phyloP scores from a whole-genome alignment of 2,888 invertebrate species.

The Polia nebulosa region DNA sequence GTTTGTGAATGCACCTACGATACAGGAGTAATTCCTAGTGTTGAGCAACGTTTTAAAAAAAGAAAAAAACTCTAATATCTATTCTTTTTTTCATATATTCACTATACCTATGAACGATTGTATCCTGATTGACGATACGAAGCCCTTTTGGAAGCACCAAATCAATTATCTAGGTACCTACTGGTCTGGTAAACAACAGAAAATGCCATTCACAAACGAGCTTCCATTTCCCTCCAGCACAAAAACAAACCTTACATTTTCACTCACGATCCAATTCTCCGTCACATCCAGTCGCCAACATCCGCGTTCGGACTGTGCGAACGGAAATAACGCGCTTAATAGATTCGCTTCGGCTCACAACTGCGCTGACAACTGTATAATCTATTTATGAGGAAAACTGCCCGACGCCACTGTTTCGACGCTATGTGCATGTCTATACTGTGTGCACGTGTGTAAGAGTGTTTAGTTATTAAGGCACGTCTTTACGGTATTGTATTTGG shows the following conservation, averaged over 20 bases:
- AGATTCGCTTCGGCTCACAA: constrained; percentile 89
- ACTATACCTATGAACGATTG: no score
- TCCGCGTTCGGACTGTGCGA: constrained; percentile 73
- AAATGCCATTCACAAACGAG: constrained; percentile 2
- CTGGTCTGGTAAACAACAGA: not conserved
- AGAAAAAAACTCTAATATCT: no score
- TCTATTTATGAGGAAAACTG: constrained; percentile 89
- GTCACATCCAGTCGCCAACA: constrained; percentile 70
- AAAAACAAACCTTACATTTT: constrained; percentile 42
- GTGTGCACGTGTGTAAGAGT: constrained; percentile 14
- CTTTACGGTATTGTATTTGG: not conserved
- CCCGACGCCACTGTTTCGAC: constrained; percentile 66
- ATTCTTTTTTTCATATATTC: no score
- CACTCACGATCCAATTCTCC: constrained; percentile 47
- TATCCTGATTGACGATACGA: no score
- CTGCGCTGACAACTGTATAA: constrained; percentile 88
- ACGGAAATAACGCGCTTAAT: constrained; percentile 90
- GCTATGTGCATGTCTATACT: constrained; percentile 15
- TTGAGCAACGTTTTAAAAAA: no score
- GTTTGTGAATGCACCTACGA: no score
- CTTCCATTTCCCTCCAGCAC: constrained; percentile 24
- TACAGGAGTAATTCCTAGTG: no score
- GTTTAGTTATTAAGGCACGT: constrained; percentile 7
- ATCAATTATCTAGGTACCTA: not conserved
- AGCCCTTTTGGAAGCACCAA: not conserved